Evolutionary conservation across 2,888 invertebrate genomes (phyloP).

Genomic region (Lypha dubia): DNA sequence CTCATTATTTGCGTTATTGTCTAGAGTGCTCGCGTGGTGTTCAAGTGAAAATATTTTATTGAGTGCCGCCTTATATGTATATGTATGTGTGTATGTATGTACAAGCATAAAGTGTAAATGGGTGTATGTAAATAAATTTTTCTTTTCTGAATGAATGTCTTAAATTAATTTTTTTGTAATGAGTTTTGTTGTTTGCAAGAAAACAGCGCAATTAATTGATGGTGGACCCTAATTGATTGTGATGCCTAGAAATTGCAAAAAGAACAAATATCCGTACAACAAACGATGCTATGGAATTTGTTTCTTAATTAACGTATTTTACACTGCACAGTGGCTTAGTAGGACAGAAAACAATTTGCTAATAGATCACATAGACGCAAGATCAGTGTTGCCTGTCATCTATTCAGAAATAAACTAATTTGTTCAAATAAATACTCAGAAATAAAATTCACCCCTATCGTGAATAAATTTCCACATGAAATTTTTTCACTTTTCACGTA

Average conservation of each 20-base stretch:
- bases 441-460: too few relatives aligned
- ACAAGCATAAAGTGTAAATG: neutral
- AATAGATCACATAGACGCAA: neutral
- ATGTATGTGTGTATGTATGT: neutral
- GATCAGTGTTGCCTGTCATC: too few relatives aligned
- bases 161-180: conserved; percentile 62
- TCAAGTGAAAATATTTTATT: neutral
- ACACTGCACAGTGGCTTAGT: conserved; percentile 41
- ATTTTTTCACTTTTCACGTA: too few relatives aligned
- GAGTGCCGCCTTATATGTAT: neutral
- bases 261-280: conserved; percentile 18
- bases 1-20: conserved; percentile 34
- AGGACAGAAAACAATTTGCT: neutral
- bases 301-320: conserved; percentile 52
- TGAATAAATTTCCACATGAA: too few relatives aligned
- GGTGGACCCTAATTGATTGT: conserved; percentile 76
- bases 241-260: conserved; percentile 63
- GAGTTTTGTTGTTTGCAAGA: conserved; percentile 48
- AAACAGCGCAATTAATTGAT: conserved; percentile 67
- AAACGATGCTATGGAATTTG: conserved; percentile 41
- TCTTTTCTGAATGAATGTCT: conserved; percentile 45
- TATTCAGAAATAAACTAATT: too few relatives aligned
- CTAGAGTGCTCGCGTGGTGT: neutral
- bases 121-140: conserved; percentile 14
- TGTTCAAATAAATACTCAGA: too few relatives aligned